Conservation (phyloP, 2,113 vertebrate species). For the Equus quagga region DNA sequence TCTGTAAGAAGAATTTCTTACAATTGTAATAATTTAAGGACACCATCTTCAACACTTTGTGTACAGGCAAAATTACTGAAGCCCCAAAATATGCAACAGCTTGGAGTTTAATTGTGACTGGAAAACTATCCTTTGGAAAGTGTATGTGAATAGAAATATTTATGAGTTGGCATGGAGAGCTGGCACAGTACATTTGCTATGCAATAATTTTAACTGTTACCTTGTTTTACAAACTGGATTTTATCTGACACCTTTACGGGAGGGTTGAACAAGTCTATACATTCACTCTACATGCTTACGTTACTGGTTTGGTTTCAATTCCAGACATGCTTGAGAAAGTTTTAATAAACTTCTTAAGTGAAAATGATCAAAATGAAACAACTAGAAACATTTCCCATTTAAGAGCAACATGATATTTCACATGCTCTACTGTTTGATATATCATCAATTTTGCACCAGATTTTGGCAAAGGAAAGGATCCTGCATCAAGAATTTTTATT, state of each 20-base stretch:
- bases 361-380: conserved; percentile 41
- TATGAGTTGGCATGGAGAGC: conserved; percentile 58
- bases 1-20: conserved; percentile 56
- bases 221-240: conserved; percentile 68
- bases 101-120: conserved; percentile 66
- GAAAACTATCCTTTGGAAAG: conserved; percentile 73
- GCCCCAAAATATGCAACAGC: conserved; percentile 59
- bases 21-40: conserved; percentile 46
- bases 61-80: conserved; percentile 60
- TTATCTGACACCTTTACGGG: conserved; percentile 20
- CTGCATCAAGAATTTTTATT: conserved; percentile 80
- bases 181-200: conserved; percentile 52
- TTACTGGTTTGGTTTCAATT: conserved; percentile 55
- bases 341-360: conserved; percentile 54
- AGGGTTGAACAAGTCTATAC: conserved; percentile 32
- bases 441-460: conserved; percentile 82
- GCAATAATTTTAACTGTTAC: conserved; percentile 70
- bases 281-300: neutral
- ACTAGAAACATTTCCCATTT: conserved; percentile 62
- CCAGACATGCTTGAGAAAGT: conserved; percentile 49
- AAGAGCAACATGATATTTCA: conserved; percentile 79
- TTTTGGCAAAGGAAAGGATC: conserved; percentile 82
- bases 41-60: conserved; percentile 26
- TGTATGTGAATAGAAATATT: conserved; percentile 70
- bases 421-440: conserved; percentile 80